Base-by-base conservation (phyloP, 2,888 invertebrate genomes). In the Philopedon plagiatum region DNA sequence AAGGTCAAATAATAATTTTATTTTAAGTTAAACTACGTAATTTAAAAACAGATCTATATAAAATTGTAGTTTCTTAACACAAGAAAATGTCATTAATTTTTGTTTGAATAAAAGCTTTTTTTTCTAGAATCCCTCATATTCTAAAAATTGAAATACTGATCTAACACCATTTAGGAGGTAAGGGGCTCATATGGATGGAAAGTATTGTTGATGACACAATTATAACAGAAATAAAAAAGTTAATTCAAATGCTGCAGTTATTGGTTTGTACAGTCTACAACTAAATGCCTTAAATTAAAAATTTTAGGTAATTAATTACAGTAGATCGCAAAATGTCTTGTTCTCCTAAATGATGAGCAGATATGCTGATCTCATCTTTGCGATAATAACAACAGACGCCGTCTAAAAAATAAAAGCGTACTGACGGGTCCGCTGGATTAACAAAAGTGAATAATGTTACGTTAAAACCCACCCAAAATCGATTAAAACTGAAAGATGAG, bases 391-490 rank as follows among this genome's bases (percentile, higher is more conserved):
- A 71, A 65, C 64, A 71, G 60, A 54, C 51, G 61, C 51, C 56
- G 60, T 70, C 34, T 32, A 32, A 44, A 65, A 68, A 65, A 71
- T 65, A 60, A 71, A 71, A 61, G 65, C 60, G 60, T 46, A 41
- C 46, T 65, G 71, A 71, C 71, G 61, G 65, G 54, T 23, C 71
- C 57, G 41, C 32, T 41, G 71, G 71, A 65, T 71, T 71, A 71
- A 65, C 71, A 65, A 71, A 71, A 71, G 54, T 71, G 71, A 71
- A 71, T 71, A 71, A 71, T 71, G 71, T 71, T 65, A 65, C 71
- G 29, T 7, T 46, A 37, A 60, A 54, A 23, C 60, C 62, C 60
- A 21, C 65, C 61, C 44, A 19, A 39, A 71, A 65, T 65, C 65
- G 54, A 65, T 65, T 65, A 65, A 71, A 44, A 71, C 65, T 65